Percentiles rank a stretch among this genome's conserved stretches.
Evolutionary conservation across 2,113 vertebrate species (phyloP).

Genomic region (Lepus timidus): DNA sequence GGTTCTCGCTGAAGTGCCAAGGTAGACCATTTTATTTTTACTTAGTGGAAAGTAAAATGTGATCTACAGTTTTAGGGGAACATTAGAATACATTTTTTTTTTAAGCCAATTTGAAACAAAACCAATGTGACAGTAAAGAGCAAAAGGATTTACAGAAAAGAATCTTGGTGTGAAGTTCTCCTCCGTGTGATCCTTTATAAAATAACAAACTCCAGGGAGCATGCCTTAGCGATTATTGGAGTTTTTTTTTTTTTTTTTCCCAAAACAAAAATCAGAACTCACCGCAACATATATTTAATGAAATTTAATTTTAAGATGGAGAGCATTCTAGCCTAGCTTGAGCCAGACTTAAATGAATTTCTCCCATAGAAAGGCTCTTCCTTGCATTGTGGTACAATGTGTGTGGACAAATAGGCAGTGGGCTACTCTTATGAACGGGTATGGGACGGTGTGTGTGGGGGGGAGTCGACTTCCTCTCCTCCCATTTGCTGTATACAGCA

Average conservation of each 20-base stretch:
- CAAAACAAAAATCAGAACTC: slow-evolving; percentile 54
- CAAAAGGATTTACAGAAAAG: slow-evolving; percentile 24
- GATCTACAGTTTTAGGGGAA: slow-evolving; percentile 17
- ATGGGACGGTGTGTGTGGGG: not conserved
- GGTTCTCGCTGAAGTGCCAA: slow-evolving; percentile 53
- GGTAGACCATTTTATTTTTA: slow-evolving; percentile 73
- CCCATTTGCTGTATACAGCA: slow-evolving; percentile 41
- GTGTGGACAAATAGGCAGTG: not conserved
- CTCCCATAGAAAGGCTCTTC: slow-evolving; percentile 29
- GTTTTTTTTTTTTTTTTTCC: not conserved
- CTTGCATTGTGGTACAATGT: slow-evolving; percentile 19
- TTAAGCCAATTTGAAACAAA: slow-evolving; percentile 65
- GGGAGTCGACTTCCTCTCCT: not conserved
- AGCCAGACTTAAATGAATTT: slow-evolving; percentile 51
- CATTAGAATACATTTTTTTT: slow-evolving; percentile 45
- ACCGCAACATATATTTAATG: slow-evolving; percentile 41
- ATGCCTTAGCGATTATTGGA: slow-evolving; percentile 52
- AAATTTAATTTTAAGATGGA: slow-evolving; percentile 69
- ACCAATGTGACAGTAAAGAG: slow-evolving; percentile 42
- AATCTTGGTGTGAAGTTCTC: slow-evolving; percentile 66
- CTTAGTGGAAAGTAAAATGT: slow-evolving; percentile 65
- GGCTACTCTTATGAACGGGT: not conserved
- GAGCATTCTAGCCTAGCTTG: not conserved
- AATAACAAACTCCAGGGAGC: slow-evolving; percentile 42
- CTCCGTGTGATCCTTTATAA: slow-evolving; percentile 63